These are phyloP conservation scores for Didymodactylos carnosus DNA, from an alignment of 2,888 invertebrate genomes.

Conservation along the genomic window DNA sequence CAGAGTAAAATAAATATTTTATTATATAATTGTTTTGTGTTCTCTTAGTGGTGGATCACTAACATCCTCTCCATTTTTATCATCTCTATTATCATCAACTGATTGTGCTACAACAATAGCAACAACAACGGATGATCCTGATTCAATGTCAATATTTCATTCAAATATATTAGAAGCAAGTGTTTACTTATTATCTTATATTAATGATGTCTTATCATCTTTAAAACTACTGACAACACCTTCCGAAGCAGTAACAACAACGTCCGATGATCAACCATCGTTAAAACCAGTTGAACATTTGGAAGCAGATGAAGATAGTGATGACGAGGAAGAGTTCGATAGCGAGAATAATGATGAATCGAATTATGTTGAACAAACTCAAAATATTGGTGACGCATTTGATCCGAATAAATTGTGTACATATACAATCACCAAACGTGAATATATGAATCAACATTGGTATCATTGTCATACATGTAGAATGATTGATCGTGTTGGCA, in stretches of 20 bases:
- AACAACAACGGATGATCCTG: no score
- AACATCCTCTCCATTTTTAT: not conserved
- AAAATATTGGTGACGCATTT: not conserved
- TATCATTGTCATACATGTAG: slow-evolving; percentile 97
- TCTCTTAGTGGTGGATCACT: not conserved
- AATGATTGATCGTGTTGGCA: slow-evolving; percentile 93
- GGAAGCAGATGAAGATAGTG: not conserved
- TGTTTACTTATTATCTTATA: slow-evolving; percentile 61
- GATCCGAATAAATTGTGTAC: slow-evolving; percentile 49
- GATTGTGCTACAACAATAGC: no score
- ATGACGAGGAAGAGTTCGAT: slow-evolving; percentile 23
- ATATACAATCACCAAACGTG: slow-evolving; percentile 82
- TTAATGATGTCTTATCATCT: slow-evolving; percentile 52
- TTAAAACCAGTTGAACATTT: not conserved
- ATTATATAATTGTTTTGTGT: not conserved
- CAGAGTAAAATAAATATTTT: no score
- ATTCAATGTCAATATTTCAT: slow-evolving; percentile 16
- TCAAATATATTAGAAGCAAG: slow-evolving; percentile 38
- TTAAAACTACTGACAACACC: slow-evolving; percentile 32
- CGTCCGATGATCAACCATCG: slow-evolving; percentile 28
- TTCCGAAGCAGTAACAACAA: not conserved
- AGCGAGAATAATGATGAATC: slow-evolving; percentile 23
- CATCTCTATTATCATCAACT: not conserved
- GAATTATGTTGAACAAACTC: slow-evolving; percentile 4
- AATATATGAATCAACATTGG: slow-evolving; percentile 72